Conservation (phyloP, 30 jellyfish, hydroid and myxozoan genomes). For the Catostylus mosaicus region DNA sequence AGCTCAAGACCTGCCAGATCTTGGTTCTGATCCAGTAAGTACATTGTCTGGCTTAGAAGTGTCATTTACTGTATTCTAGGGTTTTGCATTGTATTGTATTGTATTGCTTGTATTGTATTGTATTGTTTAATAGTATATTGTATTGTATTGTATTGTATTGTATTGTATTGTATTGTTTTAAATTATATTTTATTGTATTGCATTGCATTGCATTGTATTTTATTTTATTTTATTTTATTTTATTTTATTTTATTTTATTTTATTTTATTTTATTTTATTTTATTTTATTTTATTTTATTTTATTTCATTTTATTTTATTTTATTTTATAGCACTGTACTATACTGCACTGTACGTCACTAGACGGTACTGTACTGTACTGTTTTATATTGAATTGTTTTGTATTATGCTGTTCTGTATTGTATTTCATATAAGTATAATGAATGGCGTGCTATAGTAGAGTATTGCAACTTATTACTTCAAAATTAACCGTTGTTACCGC, state of each 20-base stretch:
- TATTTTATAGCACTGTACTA: background rate
- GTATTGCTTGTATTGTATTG: background rate
- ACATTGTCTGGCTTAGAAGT: background rate
- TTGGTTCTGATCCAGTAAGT: conserved; percentile 91
- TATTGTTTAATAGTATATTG: background rate
- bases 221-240: no score
- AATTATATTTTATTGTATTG: background rate
- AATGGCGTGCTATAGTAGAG: no score
- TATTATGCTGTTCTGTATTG: background rate
- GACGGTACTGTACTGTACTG: background rate
- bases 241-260: no score
- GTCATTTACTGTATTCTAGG: background rate
- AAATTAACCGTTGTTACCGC: no score
- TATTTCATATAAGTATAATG: background rate
- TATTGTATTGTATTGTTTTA: background rate
- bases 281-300: no score
- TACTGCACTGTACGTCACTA: background rate
- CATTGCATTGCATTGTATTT: no score
- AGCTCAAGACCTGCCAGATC: conserved; percentile 85
- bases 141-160: background rate
- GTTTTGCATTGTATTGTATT: background rate
- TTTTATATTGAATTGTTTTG: background rate
- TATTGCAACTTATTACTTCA: no score
- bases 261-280: no score
- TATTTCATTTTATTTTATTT: background rate